Percentiles rank a stretch among this genome's conserved stretches.
Conservation (phyloP, 1,140 invertebrate genomes). For the Luehdorfia chinensis region DNA sequence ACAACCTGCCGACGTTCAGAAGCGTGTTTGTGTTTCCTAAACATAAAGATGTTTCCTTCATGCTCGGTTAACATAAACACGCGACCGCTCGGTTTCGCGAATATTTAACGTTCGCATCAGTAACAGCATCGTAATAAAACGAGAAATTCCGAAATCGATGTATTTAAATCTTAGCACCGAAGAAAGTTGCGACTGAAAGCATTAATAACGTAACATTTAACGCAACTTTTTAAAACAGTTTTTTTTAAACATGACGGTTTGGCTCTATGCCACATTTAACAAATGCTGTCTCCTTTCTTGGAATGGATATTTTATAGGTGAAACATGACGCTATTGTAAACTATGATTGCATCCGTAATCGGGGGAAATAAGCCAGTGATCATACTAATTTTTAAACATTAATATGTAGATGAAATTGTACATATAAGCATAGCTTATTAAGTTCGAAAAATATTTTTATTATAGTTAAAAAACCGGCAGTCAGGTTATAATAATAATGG, state of each 20-base stretch:
- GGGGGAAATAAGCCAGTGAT: constrained; percentile 19
- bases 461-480: too few species aligned
- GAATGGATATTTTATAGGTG: constrained; percentile 29
- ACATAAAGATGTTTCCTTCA: constrained; percentile 13
- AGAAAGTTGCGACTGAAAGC: too few species aligned
- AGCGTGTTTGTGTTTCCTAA: constrained; percentile 12
- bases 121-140: too few species aligned
- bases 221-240: too few species aligned
- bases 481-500: too few species aligned
- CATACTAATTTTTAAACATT: neutral
- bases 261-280: too few species aligned
- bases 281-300: constrained; percentile 22
- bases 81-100: constrained; percentile 6
- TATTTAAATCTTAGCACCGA: too few species aligned
- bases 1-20: constrained; percentile 6
- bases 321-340: constrained; percentile 31
- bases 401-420: neutral
- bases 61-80: constrained; percentile 2
- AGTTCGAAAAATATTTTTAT: too few species aligned
- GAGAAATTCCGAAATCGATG: too few species aligned
- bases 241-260: too few species aligned
- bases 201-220: too few species aligned
- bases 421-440: too few species aligned
- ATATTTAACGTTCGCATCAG: constrained; percentile 12
- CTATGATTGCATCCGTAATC: constrained; percentile 26